Evolutionary conservation across 2,797 vertebrate genomes (phyloP).

Genomic region (Perodicticus potto): DNA sequence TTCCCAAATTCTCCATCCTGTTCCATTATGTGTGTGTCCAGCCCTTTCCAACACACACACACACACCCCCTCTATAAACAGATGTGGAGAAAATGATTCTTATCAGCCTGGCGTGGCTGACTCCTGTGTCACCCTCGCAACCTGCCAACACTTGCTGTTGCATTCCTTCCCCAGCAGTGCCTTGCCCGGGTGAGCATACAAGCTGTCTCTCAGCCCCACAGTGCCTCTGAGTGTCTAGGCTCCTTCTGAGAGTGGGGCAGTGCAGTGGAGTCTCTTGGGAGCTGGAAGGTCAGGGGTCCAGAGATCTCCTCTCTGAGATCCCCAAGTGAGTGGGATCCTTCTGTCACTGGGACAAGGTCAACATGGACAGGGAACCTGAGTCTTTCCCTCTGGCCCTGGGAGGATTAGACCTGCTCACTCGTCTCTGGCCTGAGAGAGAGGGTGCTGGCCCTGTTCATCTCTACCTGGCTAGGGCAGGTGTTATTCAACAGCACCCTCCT

Average conservation of each 20-base stretch:
- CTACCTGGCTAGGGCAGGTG: not conserved
- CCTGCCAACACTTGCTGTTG: not conserved
- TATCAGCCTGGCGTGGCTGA: not conserved
- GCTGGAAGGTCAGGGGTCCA: not conserved
- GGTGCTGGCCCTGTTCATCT: not conserved
- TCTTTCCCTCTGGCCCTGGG: not conserved
- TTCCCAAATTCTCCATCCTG: not conserved
- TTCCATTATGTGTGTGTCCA: accelerated
- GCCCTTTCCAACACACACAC: not conserved
- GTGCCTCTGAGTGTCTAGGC: not conserved
- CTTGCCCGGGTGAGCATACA: not conserved
- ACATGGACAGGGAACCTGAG: not conserved
- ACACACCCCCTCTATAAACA: not conserved
- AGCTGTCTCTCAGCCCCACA: not conserved
- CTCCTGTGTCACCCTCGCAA: not conserved
- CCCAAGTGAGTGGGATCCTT: not conserved
- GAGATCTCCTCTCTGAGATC: not conserved
- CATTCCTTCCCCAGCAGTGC: not conserved
- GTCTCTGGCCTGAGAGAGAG: too few relatives aligned
- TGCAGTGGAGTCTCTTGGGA: not conserved
- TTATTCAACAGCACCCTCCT: not conserved
- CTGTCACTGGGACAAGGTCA: not conserved
- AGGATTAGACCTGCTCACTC: not conserved
- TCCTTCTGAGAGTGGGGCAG: not conserved
- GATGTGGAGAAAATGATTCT: not conserved